Conservation (phyloP, 2,113 vertebrate species). For the Phyllopteryx taeniolatus region DNA sequence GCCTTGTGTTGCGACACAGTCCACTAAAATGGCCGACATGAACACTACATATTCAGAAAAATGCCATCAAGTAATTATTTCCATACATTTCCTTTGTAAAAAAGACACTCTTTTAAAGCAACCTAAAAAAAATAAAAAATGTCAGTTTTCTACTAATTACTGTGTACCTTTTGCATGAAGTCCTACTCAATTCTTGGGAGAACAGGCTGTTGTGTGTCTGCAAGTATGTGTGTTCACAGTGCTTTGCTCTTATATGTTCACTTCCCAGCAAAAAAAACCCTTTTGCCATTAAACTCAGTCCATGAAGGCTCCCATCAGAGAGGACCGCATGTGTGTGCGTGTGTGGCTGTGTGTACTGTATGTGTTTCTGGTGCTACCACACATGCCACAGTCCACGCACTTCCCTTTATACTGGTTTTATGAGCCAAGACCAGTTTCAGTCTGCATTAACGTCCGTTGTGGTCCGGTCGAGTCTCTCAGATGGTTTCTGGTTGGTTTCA, state of each 20-base stretch:
- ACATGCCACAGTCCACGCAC: constrained; percentile 48
- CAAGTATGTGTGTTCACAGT: constrained; percentile 62
- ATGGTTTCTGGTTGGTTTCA: constrained; percentile 56
- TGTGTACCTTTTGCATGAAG: constrained; percentile 20
- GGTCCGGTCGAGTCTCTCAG: constrained; percentile 36
- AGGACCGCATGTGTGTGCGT: constrained; percentile 37
- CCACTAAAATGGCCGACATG: not conserved
- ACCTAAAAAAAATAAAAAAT: not conserved
- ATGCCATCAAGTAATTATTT: not conserved
- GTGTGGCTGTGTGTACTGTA: constrained; percentile 26
- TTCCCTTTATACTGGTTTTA: constrained; percentile 48
- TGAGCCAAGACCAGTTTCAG: constrained; percentile 53
- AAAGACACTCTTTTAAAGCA: not conserved
- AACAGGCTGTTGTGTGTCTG: constrained; percentile 11
- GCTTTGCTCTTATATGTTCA: constrained; percentile 60
- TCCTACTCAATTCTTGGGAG: constrained; percentile 3
- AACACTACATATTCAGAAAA: not conserved
- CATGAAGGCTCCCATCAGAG: constrained; percentile 43
- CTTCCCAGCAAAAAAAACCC: constrained; percentile 41
- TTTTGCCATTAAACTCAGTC: constrained; percentile 45
- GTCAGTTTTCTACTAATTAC: not conserved
- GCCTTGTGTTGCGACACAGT: not conserved
- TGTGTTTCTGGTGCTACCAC: constrained; percentile 51
- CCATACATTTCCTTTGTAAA: not conserved
- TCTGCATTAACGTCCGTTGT: constrained; percentile 50